Base-by-base conservation (phyloP, 2,888 invertebrate species). In the Drosophila neotestacea region DNA sequence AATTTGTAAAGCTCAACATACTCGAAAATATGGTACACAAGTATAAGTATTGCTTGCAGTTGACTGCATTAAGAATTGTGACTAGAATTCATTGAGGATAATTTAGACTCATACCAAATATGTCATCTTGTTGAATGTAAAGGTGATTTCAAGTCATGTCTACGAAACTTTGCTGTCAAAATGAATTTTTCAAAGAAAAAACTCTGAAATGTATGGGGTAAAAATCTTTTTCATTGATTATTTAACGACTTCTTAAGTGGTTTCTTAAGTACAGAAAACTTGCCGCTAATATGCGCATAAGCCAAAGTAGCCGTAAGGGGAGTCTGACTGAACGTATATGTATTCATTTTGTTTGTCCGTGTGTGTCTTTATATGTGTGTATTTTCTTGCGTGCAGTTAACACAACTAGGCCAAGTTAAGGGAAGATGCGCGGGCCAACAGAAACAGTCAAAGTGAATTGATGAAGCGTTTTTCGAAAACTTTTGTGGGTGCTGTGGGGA, bases 211-310 rank as follows among this genome's bases (percentile, higher is more conserved):
- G 46, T 36, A 38, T 44, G 52, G 16, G 42, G 63, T 11, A 51
- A 70, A 84, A 90, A 86, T 88, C 89, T 89, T 85, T 83, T 88
- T 90, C 92, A 92, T 92, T 92, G 92, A 92, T 92, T 92, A 92
- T 92, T 92, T 91, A 92, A 92, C 91, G 91, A 91, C 90, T 91
- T 92, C 91, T 91, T 92, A 92, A 92, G 91, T 92, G 92, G 91
- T 92, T 91, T 88, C 81, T 80, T 90, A 89, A 90, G 91, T 89
- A 90, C 71, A 89, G 83, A 88, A 86, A 88, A 90, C 85, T 90
- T 90, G 77, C 90, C 87, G 75, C 89, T 90, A 90, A 81, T 81
- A 88, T 90, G 90, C 90, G 89, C 90, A 90, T 90, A 90, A 85
- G 83, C 73, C 82, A 82, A 82, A 90, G 85, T 79, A 81, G 73